Evolutionary conservation across 2,113 vertebrate species (phyloP), one percentile per base, ranked within the genome.

Genomic region (Amia ocellicauda): DNA sequence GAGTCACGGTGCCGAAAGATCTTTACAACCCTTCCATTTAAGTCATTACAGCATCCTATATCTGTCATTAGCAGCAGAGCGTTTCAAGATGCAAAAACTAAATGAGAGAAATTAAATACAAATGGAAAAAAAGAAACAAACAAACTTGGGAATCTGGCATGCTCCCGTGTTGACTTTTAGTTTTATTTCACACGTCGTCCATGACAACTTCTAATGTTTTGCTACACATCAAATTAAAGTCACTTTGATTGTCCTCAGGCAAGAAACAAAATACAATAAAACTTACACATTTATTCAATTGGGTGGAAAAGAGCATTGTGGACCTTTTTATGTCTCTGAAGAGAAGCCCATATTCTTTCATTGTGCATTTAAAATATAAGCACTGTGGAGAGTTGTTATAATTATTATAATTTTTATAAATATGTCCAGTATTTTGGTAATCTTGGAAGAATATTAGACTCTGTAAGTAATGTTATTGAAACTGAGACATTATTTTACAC

Each of bases 91-190:
- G 62, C 70, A 71, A 28, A 52, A 70, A 63, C n/a, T n/a, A n/a
- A n/a, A n/a, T n/a, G n/a, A n/a, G n/a, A n/a, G n/a, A n/a, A n/a
- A n/a, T n/a, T n/a, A n/a, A n/a, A 63, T n/a, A 42, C 54, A 73
- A 63, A 36, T 23, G 73, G 67, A 64, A 69, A 72, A 74, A 68
- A 68, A 74, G 77, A 79, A 74, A 85, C 75, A 68, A 68, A 74
- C 76, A 79, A 74, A 85, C 75, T 67, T 69, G 70, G 63, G 66
- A 70, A 78, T 67, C 77, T 88, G 84, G 80, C 83, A 85, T 61
- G 63, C 66, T 62, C 57, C 24, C 63, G 56, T 75, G 73, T 75
- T 81, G 82, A 87, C 80, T 74, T 78, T 81, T 78, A 80, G 78
- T 75, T 63, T 49, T 50, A 59, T 70, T 76, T 83, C 50, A 36